Conservation (phyloP, 2,797 vertebrate genomes). For the Helicolenus hilgendorfi region DNA sequence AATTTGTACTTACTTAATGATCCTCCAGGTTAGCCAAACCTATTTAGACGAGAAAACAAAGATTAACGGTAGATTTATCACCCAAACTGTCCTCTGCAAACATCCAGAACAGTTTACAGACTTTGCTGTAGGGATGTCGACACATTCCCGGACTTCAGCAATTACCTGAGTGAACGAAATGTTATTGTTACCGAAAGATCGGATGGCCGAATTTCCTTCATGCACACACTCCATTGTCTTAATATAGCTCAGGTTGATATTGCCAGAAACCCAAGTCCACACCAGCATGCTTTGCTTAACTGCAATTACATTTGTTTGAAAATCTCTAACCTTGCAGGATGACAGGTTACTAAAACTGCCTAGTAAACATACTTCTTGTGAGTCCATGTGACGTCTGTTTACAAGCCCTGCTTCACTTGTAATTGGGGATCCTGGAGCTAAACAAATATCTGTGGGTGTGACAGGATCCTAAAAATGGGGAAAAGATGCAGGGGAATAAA, state of each 20-base stretch:
- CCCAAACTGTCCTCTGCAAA: neutral
- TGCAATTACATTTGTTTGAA: slow-evolving; percentile 63
- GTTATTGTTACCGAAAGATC: neutral
- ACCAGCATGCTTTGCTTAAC: slow-evolving; percentile 42
- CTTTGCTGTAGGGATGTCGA: neutral
- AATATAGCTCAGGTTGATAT: slow-evolving; percentile 7
- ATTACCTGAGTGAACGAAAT: neutral
- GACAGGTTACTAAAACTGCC: slow-evolving; percentile 64
- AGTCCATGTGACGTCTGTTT: slow-evolving; percentile 62
- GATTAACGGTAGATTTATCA: neutral
- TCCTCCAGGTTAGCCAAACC: neutral
- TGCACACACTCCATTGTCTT: neutral
- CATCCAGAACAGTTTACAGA: neutral
- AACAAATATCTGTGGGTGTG: slow-evolving; percentile 42
- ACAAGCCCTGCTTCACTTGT: slow-evolving; percentile 39
- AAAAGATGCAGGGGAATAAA: neutral
- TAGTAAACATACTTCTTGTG: slow-evolving; percentile 66
- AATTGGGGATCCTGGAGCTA: slow-evolving; percentile 54
- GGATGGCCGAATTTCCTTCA: neutral
- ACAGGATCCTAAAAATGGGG: neutral
- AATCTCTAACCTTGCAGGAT: slow-evolving; percentile 34
- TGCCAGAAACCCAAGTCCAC: neutral
- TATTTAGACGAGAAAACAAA: neutral
- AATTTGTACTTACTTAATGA: neutral
- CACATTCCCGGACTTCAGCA: neutral